Percentiles rank a stretch among this genome's conserved stretches.
Conservation (phyloP, 2,888 invertebrate species). For the Melieria crassipennis region DNA sequence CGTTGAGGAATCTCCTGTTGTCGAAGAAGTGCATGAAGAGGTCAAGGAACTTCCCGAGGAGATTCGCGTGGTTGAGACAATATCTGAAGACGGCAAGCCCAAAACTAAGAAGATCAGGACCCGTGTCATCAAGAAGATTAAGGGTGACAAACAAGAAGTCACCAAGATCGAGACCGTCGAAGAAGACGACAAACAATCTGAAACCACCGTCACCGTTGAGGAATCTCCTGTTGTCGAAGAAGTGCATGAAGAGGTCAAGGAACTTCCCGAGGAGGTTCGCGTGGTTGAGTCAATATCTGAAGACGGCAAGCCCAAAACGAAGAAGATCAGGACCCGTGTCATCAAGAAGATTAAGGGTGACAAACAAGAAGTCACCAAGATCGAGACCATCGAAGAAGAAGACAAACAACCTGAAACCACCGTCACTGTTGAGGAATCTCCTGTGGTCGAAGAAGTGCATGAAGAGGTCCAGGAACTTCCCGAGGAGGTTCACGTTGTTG, state of each 20-base stretch:
- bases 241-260: constrained; percentile 15
- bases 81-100: constrained; percentile 34
- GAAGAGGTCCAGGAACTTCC: constrained; percentile 41
- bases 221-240: constrained; percentile 27
- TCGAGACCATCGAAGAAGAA: constrained; percentile 58
- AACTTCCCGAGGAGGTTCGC: constrained; percentile 50
- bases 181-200: constrained; percentile 58
- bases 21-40: constrained; percentile 23
- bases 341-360: constrained; percentile 50
- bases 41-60: constrained; percentile 32
- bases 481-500: constrained; percentile 60
- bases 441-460: constrained; percentile 41
- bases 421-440: constrained; percentile 57
- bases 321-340: constrained; percentile 32
- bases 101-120: constrained; percentile 31
- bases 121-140: constrained; percentile 45
- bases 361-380: constrained; percentile 63
- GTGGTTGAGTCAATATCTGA: constrained; percentile 51
- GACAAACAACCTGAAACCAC: constrained; percentile 44
- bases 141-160: constrained; percentile 40
- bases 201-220: constrained; percentile 34
- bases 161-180: constrained; percentile 50
- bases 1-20: constrained; percentile 53
- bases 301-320: constrained; percentile 37
- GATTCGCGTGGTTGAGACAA: constrained; percentile 24